phyloP scores from a whole-genome alignment of 1,140 invertebrate genomes.

The Drosophila repleta region DNA sequence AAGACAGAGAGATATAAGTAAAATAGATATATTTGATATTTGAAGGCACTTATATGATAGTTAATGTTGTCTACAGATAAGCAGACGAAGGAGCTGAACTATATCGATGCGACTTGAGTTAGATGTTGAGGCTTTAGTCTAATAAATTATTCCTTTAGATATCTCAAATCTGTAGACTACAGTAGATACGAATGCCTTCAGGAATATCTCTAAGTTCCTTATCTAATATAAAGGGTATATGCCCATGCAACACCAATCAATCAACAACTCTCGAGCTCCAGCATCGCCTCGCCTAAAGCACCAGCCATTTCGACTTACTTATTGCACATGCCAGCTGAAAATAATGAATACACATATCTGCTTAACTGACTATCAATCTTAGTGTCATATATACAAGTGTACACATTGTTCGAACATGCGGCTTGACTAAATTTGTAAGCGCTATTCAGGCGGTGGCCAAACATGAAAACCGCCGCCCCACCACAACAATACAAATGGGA shows the following conservation, averaged over 20 bases:
- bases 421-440: conserved; percentile 8
- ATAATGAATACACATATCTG: conserved; percentile 6
- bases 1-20: no score
- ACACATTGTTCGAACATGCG: conserved; percentile 12
- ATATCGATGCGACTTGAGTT: no score
- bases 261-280: no score
- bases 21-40: no score
- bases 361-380: conserved; percentile 14
- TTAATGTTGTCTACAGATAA: no score
- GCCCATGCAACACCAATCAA: background rate
- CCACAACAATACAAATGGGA: conserved; percentile 41
- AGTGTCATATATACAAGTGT: conserved; percentile 31
- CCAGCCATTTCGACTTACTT: background rate
- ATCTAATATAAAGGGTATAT: background rate
- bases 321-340: background rate
- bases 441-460: background rate
- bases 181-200: no score
- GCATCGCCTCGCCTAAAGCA: background rate
- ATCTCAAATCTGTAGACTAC: no score
- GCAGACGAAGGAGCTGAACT: no score
- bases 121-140: no score
- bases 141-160: no score
- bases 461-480: conserved; percentile 28
- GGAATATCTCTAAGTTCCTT: no score
- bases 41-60: no score